Base-by-base conservation (phyloP, 2,888 invertebrate genomes). In the Zeuzera pyrina region DNA sequence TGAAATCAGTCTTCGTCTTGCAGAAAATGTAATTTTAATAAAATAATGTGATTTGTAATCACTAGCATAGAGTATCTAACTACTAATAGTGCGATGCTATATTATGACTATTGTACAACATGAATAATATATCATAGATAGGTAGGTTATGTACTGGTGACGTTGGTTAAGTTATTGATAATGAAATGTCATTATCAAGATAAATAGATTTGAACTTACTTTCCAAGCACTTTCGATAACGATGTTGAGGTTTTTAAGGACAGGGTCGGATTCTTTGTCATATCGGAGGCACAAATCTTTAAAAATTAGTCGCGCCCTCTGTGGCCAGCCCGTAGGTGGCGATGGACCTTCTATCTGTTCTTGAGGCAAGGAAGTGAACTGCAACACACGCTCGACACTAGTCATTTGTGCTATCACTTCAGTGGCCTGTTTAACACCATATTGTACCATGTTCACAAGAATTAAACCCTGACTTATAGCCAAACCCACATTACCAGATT, bases 401-500 rank as follows among this genome's bases (percentile, higher is more conserved):
- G 90, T 91, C 91, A 91, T 91, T 50, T 91, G 89, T n/a, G 89
- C 88, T 30, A 90, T 81, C 14, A 88, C 87, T 57, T 94, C 94
- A 0, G 94, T 91, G 16, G 90, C 87, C 61, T 93, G 92, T 35
- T 93, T 85, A 39, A 94, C 88, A 5, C 92, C 92, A 72, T 90
- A 89, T 59, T 93, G 93, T 35, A 94, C 86, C 89, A 93, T 91
- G 40, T 91, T 93, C 34, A 92, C 91, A 37, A 94, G 58, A 45
- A 90, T 88, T 33, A 91, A 67, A 37, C 89, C 88, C 47, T 91
- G 91, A 15, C 91, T 89, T 39, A 92, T 84, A 1, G 90, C 90
- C 29, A 92, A 66, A 2, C 92, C 92, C 1, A 92, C 89, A 53
- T 89, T 85, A 0, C 90, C 90, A 2, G 90, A 88, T 35, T 77